Evolutionary conservation across 2,113 vertebrate genomes (phyloP), one percentile per base, ranked within the genome.

Genomic region (Lipotes vexillifer): DNA sequence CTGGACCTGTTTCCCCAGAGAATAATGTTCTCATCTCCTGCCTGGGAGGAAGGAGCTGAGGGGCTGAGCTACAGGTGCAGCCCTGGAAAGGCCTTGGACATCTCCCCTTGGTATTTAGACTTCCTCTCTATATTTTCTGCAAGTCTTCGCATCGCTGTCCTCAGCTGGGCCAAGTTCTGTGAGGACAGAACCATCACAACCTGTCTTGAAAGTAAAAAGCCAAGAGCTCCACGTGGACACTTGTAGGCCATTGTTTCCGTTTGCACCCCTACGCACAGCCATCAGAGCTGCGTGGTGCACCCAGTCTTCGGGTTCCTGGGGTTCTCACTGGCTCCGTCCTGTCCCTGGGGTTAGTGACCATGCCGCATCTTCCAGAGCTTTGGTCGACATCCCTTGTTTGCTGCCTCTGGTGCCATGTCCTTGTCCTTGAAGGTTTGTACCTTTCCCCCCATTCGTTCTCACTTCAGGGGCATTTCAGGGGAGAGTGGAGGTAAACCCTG

Each of bases 241-340:
- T 21, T 31, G 52, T 38, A 57, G n/a, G 29, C 38, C 29, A 2
- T 0, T 8, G 52, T 63, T 69, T 2, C 29, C 1, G 1, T n/a
- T 15, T 13, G 72, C 17, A 23, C 36, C n/a, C 6, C 41, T 7
- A 9, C 38, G 33, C 27, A 0, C 33, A 21, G 71, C 75, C 41
- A 0, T 72, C 27, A 0, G n/a, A 44, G 49, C 38, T 18, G 69
- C 59, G 21, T n/a, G 27, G 36, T 29, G 15, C 0, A 0, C 33
- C 63, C 2, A 3, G 29, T 27, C 55, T 27, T 0, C 29, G 65
- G 41, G 33, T 36, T 68, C 44, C 27, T 23, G 41, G 61, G 63
- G 38, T 18, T 29, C 84, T 83, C 12, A 1, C 8, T 15, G 36
- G 49, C 41, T 23, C 29, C 20, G n/a, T 27, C 69, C 55, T 18